Evolutionary conservation across 2,113 vertebrate genomes (phyloP), one percentile per base, ranked within the genome.

Genomic region (zebrafish (Danio rerio)): DNA sequence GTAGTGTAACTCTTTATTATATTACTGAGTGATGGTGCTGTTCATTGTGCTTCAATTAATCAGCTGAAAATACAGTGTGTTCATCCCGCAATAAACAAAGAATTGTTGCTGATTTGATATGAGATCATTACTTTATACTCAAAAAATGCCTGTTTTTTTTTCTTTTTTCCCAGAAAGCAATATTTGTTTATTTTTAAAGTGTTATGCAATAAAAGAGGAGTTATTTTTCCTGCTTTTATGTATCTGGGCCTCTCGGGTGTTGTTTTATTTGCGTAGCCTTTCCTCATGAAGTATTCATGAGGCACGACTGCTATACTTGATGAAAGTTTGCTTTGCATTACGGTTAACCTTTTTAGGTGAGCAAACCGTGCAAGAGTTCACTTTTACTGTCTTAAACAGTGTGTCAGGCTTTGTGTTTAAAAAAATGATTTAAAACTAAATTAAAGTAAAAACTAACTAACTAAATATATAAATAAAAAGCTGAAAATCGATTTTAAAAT

Each of bases 251-350:
- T 63, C 21, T 16, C 50, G 11, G 43, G 47, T 65, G 71, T 62
- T 65, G 16, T 80, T 72, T 82, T 20, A 59, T 74, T 76, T 70
- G 59, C 72, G 72, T 68, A 7, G 49, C 69, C 50, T 31, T 71
- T 21, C 6, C 59, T 52, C 16, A 79, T 87, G 69, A 56, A 70
- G 79, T 75, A 87, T 87, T 84, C 55, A 82, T 87, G 15, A 10
- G 69, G 11, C 2, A 3, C 20, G 2, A 6, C 50, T 73, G 40
- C 4, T 21, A 65, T 65, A 80, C 49, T 82, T 82, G 45, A 87
- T 70, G 47, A 78, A 85, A 83, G 73, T 49, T 81, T 80, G 53
- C 59, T 71, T 31, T 49, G 74, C 49, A 43, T 49, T 70, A 75
- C 56, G 49, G 31, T 82, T 76, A 80, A 76, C 58, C 53, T 72